Base-by-base conservation (phyloP, 2,113 vertebrate species). In the Cavia aperea region DNA sequence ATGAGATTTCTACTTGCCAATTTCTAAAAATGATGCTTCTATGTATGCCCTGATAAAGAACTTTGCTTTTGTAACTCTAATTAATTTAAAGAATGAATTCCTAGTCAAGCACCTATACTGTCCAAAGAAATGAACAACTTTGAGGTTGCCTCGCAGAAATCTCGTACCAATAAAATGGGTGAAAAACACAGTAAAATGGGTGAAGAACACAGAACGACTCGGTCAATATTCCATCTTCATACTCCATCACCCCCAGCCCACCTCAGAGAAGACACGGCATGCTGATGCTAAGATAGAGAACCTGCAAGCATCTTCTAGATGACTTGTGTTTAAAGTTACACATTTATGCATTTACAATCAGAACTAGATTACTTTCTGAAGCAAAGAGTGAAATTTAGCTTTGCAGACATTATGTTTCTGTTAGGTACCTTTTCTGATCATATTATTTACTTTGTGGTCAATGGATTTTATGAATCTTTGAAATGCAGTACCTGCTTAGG, bases 51-150 rank as follows among this genome's bases (percentile, higher is more conserved):
- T 31, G 31, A 54, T 92, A 62, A 60, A 95, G 75, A 82, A 39
- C 79, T 56, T 90, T 93, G 72, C 86, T 46, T 83, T 62, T 54
- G 62, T 49, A 87, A 93, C 49, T 62, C 81, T 93, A 89, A 94
- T 95, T 93, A 89, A 89, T 89, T 82, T 82, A 56, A 89, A 90
- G 86, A 93, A 66, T 62, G 70, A 87, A 68, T 90, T 96, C 39
- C 62, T 60, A n/a, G 33, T 29, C 63, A 62, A 93, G 29, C 43
- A 60, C 87, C 77, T 79, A 9, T 43, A 33, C 33, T 82, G 63
- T 92, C 77, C 60, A 83, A 90, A 81, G 65, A 96, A 93, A 90
- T 81, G 63, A 95, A 84, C 16, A 43, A 86, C 81, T 84, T 91
- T 63, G 83, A 89, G 16, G 11, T 66, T 56, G 43, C 21, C 21